Conservation (phyloP, 1,140 invertebrate species). For the Apis florea region DNA sequence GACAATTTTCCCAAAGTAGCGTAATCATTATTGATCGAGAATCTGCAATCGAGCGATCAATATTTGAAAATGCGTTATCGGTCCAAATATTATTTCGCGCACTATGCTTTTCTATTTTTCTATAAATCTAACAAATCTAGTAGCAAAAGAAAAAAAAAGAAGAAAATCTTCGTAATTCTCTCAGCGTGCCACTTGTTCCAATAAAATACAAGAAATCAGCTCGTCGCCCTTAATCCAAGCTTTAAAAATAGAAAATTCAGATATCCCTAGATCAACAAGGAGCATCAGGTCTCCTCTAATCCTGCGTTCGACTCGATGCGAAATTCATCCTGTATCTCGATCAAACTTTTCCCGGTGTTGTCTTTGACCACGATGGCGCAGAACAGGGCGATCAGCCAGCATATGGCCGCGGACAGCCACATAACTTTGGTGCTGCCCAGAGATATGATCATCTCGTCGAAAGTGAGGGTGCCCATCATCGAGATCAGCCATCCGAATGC, state of each 20-base stretch:
- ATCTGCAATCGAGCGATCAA: no score
- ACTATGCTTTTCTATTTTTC: no score
- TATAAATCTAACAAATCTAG: no score
- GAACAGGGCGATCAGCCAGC: conserved; percentile 84
- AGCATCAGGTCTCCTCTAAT: conserved; percentile 5
- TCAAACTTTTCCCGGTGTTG: conserved; percentile 85
- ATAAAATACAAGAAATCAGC: neutral
- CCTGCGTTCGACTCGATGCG: conserved; percentile 15
- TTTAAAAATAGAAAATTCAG: neutral
- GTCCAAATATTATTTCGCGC: no score
- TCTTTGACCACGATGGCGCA: conserved; percentile 84
- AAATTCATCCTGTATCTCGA: conserved; percentile 69
- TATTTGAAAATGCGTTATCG: no score
- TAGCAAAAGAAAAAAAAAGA: no score
- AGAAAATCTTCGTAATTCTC: no score
- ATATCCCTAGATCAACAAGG: neutral
- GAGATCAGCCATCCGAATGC: conserved; percentile 82
- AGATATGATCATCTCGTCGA: conserved; percentile 77
- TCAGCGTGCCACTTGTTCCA: no score
- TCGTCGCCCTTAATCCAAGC: neutral
- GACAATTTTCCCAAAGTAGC: no score
- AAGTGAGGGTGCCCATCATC: conserved; percentile 81
- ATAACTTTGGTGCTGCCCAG: conserved; percentile 85
- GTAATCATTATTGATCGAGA: no score
- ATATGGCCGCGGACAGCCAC: conserved; percentile 88